These are phyloP conservation scores for Steatocranus sp. DNA, from an alignment of 2,797 vertebrate species.

Conservation along the genomic window DNA sequence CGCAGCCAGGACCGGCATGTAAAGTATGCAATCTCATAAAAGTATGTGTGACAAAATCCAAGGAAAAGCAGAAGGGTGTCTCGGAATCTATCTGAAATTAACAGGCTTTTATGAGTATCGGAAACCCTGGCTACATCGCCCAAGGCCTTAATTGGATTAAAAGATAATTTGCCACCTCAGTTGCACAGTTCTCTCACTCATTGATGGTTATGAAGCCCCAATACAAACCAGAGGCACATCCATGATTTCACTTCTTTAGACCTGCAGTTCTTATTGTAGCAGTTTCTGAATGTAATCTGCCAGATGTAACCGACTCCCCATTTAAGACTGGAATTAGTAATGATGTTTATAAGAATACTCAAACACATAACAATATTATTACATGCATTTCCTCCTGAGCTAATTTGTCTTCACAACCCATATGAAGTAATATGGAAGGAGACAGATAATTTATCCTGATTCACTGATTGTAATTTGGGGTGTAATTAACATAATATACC, in stretches of 20 bases:
- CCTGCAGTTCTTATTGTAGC: neutral
- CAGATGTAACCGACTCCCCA: neutral
- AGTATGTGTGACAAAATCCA: neutral
- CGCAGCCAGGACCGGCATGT: neutral
- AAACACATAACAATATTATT: slow-evolving; percentile 33
- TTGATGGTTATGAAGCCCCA: neutral
- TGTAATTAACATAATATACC: slow-evolving; percentile 60
- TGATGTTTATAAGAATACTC: slow-evolving; percentile 19
- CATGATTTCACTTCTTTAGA: neutral
- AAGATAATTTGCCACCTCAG: slow-evolving; percentile 12
- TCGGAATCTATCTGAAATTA: neutral
- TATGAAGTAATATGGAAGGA: slow-evolving; percentile 31
- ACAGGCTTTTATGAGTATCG: neutral
- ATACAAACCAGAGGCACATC: neutral
- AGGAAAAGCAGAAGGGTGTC: neutral
- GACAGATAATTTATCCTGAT: slow-evolving; percentile 60
- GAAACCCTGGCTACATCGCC: neutral
- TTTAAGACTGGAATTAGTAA: slow-evolving; percentile 6
- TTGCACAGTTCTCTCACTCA: slow-evolving; percentile 13
- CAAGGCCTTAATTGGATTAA: neutral
- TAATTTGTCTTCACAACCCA: slow-evolving; percentile 53
- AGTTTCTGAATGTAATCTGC: neutral
- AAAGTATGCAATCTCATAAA: neutral
- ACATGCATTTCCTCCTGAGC: slow-evolving; percentile 30
- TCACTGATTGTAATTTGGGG: slow-evolving; percentile 62